Evolutionary conservation across 92 coral and sea anemone species (phyloP), one percentile per base, ranked within the genome.

Genomic region (Umimayanthus kanabou): DNA sequence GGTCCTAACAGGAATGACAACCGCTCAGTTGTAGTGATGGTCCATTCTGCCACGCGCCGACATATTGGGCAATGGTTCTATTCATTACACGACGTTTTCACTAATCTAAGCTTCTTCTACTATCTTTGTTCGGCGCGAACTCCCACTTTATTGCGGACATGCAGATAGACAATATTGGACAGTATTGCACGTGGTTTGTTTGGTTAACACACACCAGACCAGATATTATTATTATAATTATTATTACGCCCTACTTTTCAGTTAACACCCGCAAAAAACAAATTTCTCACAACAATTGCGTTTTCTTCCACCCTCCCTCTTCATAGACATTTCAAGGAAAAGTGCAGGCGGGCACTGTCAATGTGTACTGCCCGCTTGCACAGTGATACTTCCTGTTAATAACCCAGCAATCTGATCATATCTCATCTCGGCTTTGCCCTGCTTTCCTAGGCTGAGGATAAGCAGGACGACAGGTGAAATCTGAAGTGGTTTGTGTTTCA

Each of bases 181-280:
- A 70, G 40, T 69, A 70, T 71, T 83, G 78, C 87, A 83, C 87
- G 87, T 83, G 87, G 87, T 43, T 70, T 83, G 65, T 83, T 83
- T 83, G 87, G 77, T 83, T 83, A 83, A 83, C 87, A 83, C 79
- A 83, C 87, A 83, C 65, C 77, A 83, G 77, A 83, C 74, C 87
- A 83, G 74, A 83, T 71, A 70, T 69, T 83, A 83, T 82, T 82
- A 81, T 82, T 47, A 67, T 65, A 33, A 83, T 83, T 69, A 47
- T 49, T 53, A 23, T 83, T 61, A 14, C 69, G n/a, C 42, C 61
- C 26, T n/a, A 49, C 76, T 20, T 83, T 47, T 72, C 69, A 42
- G 78, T 69, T 83, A 69, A 69, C 78, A 67, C 87, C 65, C 29
- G n/a, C 43, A 16, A 83, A 79, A 37, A 45, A 55, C 64, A 26